Evolutionary conservation across 2,888 invertebrate species (phyloP).

Genomic region (Orthosia cruda): DNA sequence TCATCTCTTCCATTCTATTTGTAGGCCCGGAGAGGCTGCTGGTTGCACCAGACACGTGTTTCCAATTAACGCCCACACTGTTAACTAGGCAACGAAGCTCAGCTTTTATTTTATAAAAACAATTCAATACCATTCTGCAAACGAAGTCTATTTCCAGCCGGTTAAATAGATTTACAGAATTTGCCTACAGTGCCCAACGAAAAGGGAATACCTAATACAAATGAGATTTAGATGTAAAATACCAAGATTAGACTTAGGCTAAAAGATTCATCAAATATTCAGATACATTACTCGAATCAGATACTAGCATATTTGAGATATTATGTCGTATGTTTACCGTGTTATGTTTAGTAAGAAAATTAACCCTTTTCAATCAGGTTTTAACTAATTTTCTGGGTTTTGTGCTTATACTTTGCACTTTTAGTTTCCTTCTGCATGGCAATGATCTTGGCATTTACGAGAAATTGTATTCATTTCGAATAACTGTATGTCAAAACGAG

Average conservation of each 20-base stretch:
- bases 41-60: constrained; percentile 77
- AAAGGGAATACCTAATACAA: constrained; percentile 46
- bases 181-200: constrained; percentile 16
- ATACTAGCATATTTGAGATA: neutral
- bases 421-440: neutral
- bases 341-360: neutral
- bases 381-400: neutral
- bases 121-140: constrained; percentile 37
- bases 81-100: constrained; percentile 56
- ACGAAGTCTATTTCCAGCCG: constrained; percentile 39
- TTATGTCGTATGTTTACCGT: constrained; percentile 1
- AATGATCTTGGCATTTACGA: neutral
- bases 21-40: constrained; percentile 72
- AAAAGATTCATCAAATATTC: constrained; percentile 44
- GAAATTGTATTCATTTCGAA: neutral
- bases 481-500: constrained; percentile 8
- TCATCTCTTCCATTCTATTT: constrained; percentile 74
- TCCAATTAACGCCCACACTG: constrained; percentile 76
- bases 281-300: constrained; percentile 17
- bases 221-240: constrained; percentile 20
- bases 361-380: neutral
- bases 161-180: constrained; percentile 29
- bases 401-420: neutral
- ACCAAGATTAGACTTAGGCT: constrained; percentile 18
- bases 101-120: constrained; percentile 66